Base-by-base conservation (phyloP, 2,888 invertebrate species). In the Drosophila robusta region DNA sequence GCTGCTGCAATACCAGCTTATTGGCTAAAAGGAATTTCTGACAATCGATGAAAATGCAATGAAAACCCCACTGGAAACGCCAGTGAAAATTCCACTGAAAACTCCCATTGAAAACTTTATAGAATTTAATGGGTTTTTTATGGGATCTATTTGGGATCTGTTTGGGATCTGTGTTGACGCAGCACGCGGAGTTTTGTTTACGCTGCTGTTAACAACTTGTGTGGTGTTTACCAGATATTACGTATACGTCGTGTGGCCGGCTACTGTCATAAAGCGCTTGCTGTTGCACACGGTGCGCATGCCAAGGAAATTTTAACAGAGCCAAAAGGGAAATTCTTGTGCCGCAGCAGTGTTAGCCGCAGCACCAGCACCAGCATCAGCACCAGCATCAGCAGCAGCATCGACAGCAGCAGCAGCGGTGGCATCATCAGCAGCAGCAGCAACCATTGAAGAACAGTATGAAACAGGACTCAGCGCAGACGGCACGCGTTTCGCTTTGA, bases 381-480 rank as follows among this genome's bases (percentile, higher is more conserved):
- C 70, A 66, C 24, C 44, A 46, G 26, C 52, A 66, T 22, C 41
- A 44, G 24, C 52, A 58, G 47, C 45, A 55, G 14, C 63, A 61
- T 22, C 22, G 22, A 22, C 22, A 22, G 11, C 50, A 46, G 7
- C 67, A 47, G 9, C 58, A 69, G 44, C 72, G 55, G 55, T 39
- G 42, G 36, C 61, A 66, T 45, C 58, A 51, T 16, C 54, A 58
- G 51, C 57, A 62, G 55, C 60, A 62, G 44, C 66, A 67, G 64
- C 65, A 64, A 51, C 54, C 78, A 50, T 58, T 74, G 83, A 74
- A 74, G 67, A 39, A 67, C 67, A 85, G 85, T 85, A 85, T 85
- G 85, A 85, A 85, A 85, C 88, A 85, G 85, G 85, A 85, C 85
- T 85, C 85, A 85, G 87, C 85, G 86, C 86, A 87, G 85, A 85